Conservation (phyloP, 2,797 vertebrate species). For the Pangasius macronema region DNA sequence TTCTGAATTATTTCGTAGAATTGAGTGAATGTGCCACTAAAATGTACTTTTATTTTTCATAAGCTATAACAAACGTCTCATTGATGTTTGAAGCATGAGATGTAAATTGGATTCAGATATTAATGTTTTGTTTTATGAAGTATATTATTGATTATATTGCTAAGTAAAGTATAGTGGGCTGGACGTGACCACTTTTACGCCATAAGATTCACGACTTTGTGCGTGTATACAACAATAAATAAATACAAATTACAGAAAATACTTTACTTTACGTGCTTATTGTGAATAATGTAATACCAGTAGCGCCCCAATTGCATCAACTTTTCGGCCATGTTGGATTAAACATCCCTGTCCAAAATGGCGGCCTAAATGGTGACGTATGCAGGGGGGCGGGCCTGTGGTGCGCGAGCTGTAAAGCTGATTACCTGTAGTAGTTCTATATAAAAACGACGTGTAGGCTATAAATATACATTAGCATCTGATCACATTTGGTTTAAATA, state of each 20-base stretch:
- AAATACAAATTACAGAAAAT: too few species aligned
- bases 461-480: not conserved
- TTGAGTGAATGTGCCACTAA: not conserved
- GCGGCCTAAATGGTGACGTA: not conserved
- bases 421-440: not conserved
- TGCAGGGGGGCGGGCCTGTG: not conserved
- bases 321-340: not conserved
- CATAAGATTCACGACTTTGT: too few species aligned
- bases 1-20: not conserved
- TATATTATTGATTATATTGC: not conserved
- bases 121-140: not conserved
- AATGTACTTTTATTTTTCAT: not conserved
- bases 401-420: too few species aligned
- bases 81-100: not conserved
- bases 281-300: not conserved
- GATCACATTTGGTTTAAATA: not conserved
- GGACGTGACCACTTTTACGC: too few species aligned
- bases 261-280: not conserved
- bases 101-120: not conserved
- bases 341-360: slow-evolving; percentile 18
- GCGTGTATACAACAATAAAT: too few species aligned
- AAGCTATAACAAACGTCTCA: not conserved
- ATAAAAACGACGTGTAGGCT: not conserved
- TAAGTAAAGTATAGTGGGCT: not conserved
- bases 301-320: not conserved